Evolutionary conservation across 2,797 vertebrate genomes (phyloP), one percentile per base, ranked within the genome.

Genomic region (Gallinago stenura): DNA sequence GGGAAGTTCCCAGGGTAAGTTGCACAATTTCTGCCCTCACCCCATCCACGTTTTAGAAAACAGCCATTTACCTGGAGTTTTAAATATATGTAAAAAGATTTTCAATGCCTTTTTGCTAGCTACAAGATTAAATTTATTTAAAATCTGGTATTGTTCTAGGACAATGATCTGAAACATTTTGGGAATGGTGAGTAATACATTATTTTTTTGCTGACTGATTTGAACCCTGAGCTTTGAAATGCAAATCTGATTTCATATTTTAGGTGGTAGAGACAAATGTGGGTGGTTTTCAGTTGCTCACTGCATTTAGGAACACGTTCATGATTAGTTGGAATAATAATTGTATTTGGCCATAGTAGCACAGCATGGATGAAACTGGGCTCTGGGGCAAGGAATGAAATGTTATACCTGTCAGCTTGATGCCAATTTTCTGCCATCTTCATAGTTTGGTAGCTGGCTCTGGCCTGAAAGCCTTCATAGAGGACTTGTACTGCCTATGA

Each of bases 401-500:
- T 65, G 7, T 16, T 61, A 22, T 62, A 33, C 35, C 13, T 20
- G 21, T 46, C 45, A 10, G 10, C 21, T 58, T 54, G n/a, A n/a
- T 86, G 51, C 11, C 58, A 24, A 19, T 75, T 75, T 84, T 84
- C 65, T 68, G 53, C 35, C 39, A 39, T 60, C 24, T 51, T 75
- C 41, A 12, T 45, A 39, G 35, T 25, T n/a, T 61, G 31, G 28
- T n/a, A 76, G 41, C 37, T 73, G 48, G 4, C 25, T 85, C 26
- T 66, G 69, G 17, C 14, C 54, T 48, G 21, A 13, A n/a, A 37
- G 9, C 12, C 14, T 48, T 51, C 31, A 57, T 60, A 65, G 25
- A 33, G 20, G 10, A 48, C 2, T 7, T 68, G 21, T 57, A 39
- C 22, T 1, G 1, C 0, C 1, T 12, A 14, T 8, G 24, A 50